Conservation (phyloP, 1,140 invertebrate species). For the Ladona fulva region DNA sequence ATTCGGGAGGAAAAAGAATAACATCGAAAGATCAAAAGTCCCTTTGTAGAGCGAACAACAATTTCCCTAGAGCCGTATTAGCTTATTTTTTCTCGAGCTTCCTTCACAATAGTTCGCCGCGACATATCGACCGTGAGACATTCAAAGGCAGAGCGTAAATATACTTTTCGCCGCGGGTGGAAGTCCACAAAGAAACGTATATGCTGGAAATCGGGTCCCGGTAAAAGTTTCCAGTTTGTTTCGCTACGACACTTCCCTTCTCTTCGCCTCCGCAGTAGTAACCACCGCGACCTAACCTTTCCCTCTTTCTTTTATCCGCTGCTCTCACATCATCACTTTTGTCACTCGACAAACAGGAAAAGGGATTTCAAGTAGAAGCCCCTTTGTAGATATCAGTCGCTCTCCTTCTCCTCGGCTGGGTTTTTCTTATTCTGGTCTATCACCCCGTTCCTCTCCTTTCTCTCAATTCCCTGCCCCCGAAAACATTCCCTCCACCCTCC, state of each 20-base stretch:
- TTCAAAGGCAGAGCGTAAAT: neutral
- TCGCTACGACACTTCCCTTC: neutral
- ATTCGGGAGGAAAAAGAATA: too few species aligned
- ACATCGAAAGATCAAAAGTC: too few species aligned
- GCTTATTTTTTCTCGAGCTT: too few species aligned
- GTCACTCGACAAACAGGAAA: neutral
- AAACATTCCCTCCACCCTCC: neutral
- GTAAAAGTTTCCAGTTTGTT: neutral
- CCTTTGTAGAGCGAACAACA: too few species aligned
- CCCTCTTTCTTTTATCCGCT: neutral
- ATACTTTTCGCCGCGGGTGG: neutral
- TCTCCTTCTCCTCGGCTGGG: neutral
- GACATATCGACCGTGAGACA: neutral
- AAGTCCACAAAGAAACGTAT: neutral
- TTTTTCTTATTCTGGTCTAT: neutral
- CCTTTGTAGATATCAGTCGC: neutral
- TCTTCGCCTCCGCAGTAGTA: neutral
- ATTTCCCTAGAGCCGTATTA: too few species aligned
- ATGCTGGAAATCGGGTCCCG: neutral
- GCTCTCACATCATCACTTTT: conserved; percentile 2
- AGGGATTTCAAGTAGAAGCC: neutral
- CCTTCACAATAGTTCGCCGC: too few species aligned
- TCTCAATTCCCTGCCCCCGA: neutral
- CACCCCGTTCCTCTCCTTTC: neutral
- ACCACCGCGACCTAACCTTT: neutral